These are phyloP conservation scores for Oegoconia quadripuncta DNA, from an alignment of 2,888 invertebrate genomes.

Conservation along the genomic window DNA sequence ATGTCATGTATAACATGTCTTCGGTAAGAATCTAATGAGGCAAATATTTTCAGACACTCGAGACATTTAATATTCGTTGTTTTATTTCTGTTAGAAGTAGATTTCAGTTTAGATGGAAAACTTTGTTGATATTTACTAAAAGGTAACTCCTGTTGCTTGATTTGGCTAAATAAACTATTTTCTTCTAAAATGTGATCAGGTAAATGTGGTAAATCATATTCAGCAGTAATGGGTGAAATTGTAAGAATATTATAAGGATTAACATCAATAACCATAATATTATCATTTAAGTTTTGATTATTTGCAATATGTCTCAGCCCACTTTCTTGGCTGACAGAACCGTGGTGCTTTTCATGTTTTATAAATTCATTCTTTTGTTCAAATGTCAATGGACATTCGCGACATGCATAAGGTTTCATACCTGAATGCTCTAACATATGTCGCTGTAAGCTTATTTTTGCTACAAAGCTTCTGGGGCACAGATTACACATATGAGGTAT, in stretches of 20 bases:
- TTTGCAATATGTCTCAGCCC: constrained; percentile 44
- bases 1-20: constrained; percentile 73
- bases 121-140: constrained; percentile 42
- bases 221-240: constrained; percentile 61
- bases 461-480: constrained; percentile 86
- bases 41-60: constrained; percentile 71
- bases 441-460: constrained; percentile 82
- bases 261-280: constrained; percentile 81
- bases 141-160: constrained; percentile 50
- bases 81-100: constrained; percentile 53
- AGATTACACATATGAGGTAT: constrained; percentile 86
- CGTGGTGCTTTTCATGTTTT: constrained; percentile 83
- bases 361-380: constrained; percentile 83
- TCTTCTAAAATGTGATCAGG: constrained; percentile 75
- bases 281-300: constrained; percentile 63
- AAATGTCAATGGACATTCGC: constrained; percentile 83
- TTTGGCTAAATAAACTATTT: constrained; percentile 62
- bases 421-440: constrained; percentile 84
- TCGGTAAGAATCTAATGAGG: constrained; percentile 70
- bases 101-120: constrained; percentile 54
- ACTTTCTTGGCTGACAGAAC: constrained; percentile 49
- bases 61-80: constrained; percentile 75
- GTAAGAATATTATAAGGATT: constrained; percentile 78
- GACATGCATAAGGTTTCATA: constrained; percentile 82
- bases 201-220: constrained; percentile 69